Conservation (phyloP, 2,113 vertebrate species). For the Pelvicachromis taeniatus region DNA sequence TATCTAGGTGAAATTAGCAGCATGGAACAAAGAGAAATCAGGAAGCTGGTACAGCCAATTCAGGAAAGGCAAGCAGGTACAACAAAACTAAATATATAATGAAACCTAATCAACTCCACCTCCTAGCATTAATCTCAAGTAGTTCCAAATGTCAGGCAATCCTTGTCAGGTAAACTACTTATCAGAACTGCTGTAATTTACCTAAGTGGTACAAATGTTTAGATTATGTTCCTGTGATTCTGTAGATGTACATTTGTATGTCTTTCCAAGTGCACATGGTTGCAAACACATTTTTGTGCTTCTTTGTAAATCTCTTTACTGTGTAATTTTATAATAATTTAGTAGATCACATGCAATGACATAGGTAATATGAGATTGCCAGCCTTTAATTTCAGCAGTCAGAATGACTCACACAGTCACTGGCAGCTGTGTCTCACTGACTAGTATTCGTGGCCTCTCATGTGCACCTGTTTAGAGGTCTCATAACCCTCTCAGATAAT, state of each 20-base stretch:
- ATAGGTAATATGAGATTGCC: background rate
- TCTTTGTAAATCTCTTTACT: background rate
- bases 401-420: conserved; percentile 8
- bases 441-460: conserved; percentile 28
- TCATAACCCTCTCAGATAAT: conserved; percentile 26
- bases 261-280: background rate
- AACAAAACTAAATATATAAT: background rate
- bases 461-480: conserved; percentile 38
- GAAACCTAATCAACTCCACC: background rate
- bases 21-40: conserved; percentile 87
- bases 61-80: conserved; percentile 85
- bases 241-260: background rate
- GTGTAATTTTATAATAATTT: conserved; percentile 3
- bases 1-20: conserved; percentile 83
- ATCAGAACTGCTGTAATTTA: background rate
- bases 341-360: background rate
- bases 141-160: background rate
- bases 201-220: background rate
- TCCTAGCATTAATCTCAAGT: conserved; percentile 7
- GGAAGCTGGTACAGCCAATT: conserved; percentile 89
- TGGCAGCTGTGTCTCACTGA: background rate
- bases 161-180: conserved; percentile 4
- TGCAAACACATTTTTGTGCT: background rate
- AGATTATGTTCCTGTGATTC: background rate
- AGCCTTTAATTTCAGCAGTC: conserved; percentile 9